Evolutionary conservation across 2,113 vertebrate genomes (phyloP).

Genomic region (Urocolius indicus): DNA sequence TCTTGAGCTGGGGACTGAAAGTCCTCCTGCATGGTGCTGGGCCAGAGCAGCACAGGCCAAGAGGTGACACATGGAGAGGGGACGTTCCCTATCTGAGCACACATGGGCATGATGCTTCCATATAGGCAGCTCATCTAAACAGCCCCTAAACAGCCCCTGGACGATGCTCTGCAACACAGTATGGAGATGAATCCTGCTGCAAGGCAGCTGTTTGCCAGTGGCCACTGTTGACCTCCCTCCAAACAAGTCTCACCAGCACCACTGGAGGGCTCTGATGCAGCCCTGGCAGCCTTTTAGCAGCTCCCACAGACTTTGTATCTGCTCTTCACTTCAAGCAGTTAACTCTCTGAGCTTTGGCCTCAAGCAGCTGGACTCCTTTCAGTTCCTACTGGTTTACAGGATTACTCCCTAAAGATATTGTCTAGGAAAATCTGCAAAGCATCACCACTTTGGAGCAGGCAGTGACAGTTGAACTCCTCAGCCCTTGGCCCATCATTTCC

Average conservation of each 20-base stretch:
- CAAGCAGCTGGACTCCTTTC: background rate
- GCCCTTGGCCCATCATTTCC: background rate
- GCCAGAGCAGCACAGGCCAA: background rate
- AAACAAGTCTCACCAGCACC: background rate
- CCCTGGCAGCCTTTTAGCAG: background rate
- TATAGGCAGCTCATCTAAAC: too few species aligned
- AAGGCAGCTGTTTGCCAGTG: background rate
- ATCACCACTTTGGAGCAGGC: background rate
- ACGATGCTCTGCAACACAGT: background rate
- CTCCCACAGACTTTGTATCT: background rate
- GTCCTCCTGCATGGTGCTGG: rapidly evolving
- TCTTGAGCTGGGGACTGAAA: background rate
- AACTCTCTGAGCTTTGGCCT: background rate
- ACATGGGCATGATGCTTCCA: rapidly evolving
- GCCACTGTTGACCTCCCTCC: background rate
- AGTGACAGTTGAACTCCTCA: background rate
- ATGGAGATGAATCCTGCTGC: background rate
- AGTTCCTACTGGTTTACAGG: background rate
- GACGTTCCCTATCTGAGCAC: rapidly evolving
- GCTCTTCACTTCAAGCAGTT: background rate
- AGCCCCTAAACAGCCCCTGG: background rate
- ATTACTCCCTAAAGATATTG: background rate
- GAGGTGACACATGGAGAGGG: rapidly evolving
- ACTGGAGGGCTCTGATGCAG: too few species aligned
- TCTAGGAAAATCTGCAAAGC: background rate